phyloP scores from a whole-genome alignment of 1,140 invertebrate species.

The Penaeus chinensis region DNA sequence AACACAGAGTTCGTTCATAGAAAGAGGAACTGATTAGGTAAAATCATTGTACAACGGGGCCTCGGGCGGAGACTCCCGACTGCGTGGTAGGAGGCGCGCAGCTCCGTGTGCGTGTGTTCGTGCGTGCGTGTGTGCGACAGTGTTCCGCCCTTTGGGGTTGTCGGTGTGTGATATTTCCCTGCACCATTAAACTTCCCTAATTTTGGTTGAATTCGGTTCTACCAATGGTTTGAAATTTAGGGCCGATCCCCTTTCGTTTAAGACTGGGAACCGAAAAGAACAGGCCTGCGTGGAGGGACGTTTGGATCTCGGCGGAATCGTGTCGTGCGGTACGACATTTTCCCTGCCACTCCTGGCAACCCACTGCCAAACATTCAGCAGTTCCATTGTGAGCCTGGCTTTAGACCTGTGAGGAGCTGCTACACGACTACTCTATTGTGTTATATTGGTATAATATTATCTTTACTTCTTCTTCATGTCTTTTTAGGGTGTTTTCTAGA shows the following conservation, averaged over 20 bases:
- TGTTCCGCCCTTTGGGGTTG: not conserved
- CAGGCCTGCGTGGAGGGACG: too few relatives aligned
- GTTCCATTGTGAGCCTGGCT: conserved; percentile 34
- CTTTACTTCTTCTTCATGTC: not conserved
- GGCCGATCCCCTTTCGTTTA: too few relatives aligned
- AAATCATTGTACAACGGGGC: conserved; percentile 31
- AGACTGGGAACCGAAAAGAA: too few relatives aligned
- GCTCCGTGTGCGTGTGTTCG: conserved; percentile 6
- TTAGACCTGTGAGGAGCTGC: conserved; percentile 26
- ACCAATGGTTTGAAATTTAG: too few relatives aligned
- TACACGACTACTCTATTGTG: not conserved
- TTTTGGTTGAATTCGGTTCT: too few relatives aligned
- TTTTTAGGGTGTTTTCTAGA: not conserved
- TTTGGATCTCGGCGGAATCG: not conserved
- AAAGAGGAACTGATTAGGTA: conserved; percentile 10
- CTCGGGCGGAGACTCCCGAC: not conserved
- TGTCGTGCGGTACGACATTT: conserved; percentile 33
- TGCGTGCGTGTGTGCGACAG: conserved; percentile 26
- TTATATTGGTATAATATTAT: conserved; percentile 11
- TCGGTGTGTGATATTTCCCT: conserved; percentile 9
- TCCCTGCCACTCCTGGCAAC: conserved; percentile 36
- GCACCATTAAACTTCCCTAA: too few relatives aligned
- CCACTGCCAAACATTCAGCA: conserved; percentile 25
- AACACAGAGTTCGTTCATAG: not conserved
- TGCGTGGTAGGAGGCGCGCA: not conserved